A percentile compares a stretch with the other conserved stretches of the same genome.
Evolutionary conservation across 92 coral and sea anemone species (phyloP).

Genomic region (Pocillopora grandis): DNA sequence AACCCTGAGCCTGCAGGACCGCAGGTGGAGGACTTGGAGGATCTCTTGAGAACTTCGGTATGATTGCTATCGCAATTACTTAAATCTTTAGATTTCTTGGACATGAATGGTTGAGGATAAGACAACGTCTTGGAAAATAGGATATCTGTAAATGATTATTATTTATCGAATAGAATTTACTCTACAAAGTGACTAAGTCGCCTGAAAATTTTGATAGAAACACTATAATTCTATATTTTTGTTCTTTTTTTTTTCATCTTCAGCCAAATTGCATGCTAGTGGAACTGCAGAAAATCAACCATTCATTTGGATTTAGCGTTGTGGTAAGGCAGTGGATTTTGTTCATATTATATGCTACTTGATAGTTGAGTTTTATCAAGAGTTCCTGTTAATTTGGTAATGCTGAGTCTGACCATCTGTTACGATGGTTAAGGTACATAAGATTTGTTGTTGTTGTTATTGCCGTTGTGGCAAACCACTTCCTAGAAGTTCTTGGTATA

Average conservation of each 20-base stretch:
- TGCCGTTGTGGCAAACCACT: too few species aligned
- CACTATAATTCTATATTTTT: neutral
- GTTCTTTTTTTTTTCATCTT: neutral
- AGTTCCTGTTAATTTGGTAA: neutral
- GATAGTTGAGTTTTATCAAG: neutral
- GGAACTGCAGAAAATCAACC: conserved; percentile 88
- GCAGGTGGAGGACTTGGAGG: conserved; percentile 76
- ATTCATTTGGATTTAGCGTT: conserved; percentile 98
- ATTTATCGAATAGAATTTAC: neutral
- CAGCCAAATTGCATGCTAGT: conserved; percentile 96
- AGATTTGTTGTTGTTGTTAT: too few species aligned
- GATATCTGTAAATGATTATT: too few species aligned
- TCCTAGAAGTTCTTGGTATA: too few species aligned
- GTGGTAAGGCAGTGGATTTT: conserved; percentile 70
- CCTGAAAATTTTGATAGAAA: neutral
- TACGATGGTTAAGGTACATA: too few species aligned
- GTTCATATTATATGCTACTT: neutral
- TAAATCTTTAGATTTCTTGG: too few species aligned
- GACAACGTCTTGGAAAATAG: too few species aligned
- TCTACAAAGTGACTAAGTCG: neutral
- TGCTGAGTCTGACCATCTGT: too few species aligned
- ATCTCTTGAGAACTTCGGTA: conserved; percentile 76
- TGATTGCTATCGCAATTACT: neutral
- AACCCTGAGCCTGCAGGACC: conserved; percentile 70
- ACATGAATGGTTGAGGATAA: too few species aligned